phyloP scores from a whole-genome alignment of 2,888 invertebrate genomes.

The Cosmopolites sordidus region DNA sequence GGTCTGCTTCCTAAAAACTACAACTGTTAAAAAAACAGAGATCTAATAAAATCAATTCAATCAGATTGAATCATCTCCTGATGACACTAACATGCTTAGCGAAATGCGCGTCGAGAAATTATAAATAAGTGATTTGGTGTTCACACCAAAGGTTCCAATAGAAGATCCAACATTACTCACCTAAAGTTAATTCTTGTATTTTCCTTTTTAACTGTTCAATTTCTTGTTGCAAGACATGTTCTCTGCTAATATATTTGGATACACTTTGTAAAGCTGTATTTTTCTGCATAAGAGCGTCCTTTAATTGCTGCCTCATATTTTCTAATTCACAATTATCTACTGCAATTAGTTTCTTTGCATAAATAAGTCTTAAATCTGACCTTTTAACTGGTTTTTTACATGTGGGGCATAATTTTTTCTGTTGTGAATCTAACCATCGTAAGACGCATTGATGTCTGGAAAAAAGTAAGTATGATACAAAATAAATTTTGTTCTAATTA shows the following conservation, averaged over 20 bases:
- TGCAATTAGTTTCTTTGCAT: conserved; percentile 70
- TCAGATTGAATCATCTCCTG: too few relatives aligned
- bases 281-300: conserved; percentile 55
- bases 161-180: too few relatives aligned
- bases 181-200: conserved; percentile 29
- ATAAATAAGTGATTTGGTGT: too few relatives aligned
- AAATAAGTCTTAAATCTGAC: conserved; percentile 55
- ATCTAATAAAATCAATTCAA: too few relatives aligned
- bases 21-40: too few relatives aligned
- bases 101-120: too few relatives aligned
- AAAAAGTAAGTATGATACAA: conserved; percentile 45
- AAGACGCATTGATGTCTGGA: conserved; percentile 79
- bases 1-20: conserved; percentile 19
- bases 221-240: conserved; percentile 47
- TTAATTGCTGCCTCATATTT: conserved; percentile 59
- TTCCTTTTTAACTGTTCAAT: conserved; percentile 35
- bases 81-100: too few relatives aligned
- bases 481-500: too few relatives aligned
- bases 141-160: too few relatives aligned
- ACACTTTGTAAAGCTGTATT: conserved; percentile 61
- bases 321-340: conserved; percentile 77
- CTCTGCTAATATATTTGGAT: conserved; percentile 49
- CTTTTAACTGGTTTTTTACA: conserved; percentile 64
- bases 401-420: conserved; percentile 74
- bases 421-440: conserved; percentile 62